phyloP scores from a whole-genome alignment of 2,113 vertebrate genomes.

The Motacilla tschutschensis region DNA sequence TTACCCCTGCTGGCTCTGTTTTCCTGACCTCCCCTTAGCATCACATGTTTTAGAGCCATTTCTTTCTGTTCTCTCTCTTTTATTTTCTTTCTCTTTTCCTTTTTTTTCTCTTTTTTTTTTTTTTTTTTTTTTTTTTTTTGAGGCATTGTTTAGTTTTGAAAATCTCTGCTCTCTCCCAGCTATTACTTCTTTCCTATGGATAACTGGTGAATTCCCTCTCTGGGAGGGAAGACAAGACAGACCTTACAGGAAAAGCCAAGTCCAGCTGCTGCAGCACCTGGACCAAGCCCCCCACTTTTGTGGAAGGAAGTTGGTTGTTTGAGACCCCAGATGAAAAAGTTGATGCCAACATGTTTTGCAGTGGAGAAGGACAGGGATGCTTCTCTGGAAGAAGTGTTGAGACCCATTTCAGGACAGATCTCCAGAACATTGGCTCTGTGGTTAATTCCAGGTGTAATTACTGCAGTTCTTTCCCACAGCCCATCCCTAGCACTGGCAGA shows the following conservation, averaged over 20 bases:
- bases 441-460: not conserved
- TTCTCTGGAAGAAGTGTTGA: not conserved
- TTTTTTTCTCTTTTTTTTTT: not conserved
- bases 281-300: not conserved
- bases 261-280: not conserved
- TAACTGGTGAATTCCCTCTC: not conserved
- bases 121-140: not conserved
- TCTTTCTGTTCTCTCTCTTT: not conserved
- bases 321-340: not conserved
- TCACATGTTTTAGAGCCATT: constrained; percentile 4
- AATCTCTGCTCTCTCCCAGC: constrained; percentile 10
- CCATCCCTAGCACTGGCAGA: not conserved
- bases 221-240: not conserved
- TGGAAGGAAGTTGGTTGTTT: not conserved
- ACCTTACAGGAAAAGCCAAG: not conserved
- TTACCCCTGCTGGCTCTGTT: constrained; percentile 56
- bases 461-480: not conserved
- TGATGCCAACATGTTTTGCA: not conserved
- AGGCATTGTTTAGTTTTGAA: constrained; percentile 46
- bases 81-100: not conserved
- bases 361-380: not conserved
- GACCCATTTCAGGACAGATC: not conserved
- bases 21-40: constrained; percentile 44
- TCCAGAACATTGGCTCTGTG: not conserved
- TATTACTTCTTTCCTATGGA: constrained; percentile 13